Conservation (phyloP, 1,140 invertebrate species). For the Drosophila sturtevanti region DNA sequence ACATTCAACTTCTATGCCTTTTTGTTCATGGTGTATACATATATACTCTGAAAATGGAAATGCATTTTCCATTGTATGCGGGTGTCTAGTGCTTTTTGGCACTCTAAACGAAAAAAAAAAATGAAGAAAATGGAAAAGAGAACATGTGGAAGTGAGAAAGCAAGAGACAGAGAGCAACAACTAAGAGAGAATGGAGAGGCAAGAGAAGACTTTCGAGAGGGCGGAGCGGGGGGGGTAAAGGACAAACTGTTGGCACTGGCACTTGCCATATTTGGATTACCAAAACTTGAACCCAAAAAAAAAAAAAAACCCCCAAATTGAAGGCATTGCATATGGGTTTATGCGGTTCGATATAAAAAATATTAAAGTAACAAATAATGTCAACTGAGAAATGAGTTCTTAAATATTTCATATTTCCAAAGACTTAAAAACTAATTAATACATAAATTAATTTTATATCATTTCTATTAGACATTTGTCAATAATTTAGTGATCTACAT, state of each 20-base stretch:
- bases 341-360: not conserved
- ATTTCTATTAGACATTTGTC: too few species aligned
- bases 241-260: constrained; percentile 31
- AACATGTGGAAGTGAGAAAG: not conserved
- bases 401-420: too few species aligned
- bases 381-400: too few species aligned
- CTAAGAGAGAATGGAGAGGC: not conserved
- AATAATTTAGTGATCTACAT: too few species aligned
- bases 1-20: not conserved
- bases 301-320: constrained; percentile 27
- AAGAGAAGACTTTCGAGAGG: too few species aligned
- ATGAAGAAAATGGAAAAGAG: constrained; percentile 14
- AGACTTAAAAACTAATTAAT: too few species aligned
- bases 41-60: constrained; percentile 55
- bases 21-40: not conserved
- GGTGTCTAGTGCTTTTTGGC: constrained; percentile 74
- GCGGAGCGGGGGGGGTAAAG: not conserved
- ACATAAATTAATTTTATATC: too few species aligned
- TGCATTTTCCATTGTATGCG: constrained; percentile 76
- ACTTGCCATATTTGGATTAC: constrained; percentile 71
- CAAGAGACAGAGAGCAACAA: not conserved
- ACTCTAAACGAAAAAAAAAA: constrained; percentile 51
- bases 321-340: constrained; percentile 17
- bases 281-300: constrained; percentile 39
- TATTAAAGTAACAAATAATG: too few species aligned